Evolutionary conservation across 1,140 invertebrate species (phyloP), one percentile per base, ranked within the genome.

Genomic region (Listronotus oregonensis): DNA sequence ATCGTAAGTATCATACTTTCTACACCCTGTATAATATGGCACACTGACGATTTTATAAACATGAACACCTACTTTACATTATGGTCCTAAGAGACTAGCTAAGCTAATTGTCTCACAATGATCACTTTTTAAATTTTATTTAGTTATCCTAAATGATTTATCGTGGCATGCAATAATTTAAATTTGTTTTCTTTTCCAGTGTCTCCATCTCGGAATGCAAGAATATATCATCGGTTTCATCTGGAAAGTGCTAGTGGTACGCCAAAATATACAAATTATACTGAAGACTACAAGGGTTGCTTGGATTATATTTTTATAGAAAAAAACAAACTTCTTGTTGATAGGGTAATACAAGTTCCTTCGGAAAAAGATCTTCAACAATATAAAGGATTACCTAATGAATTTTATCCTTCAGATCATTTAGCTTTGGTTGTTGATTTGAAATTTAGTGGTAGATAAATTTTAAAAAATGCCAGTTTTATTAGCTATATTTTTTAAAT

Each of bases 271-370:
- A 97, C 96, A 6, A 97, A 97, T 78, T 97, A 87, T 70, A 94
- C 93, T 0, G 81, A 79, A 1, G 85, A 85, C 0, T 97, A 97
- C 82, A 84, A 87, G 44, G 94, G 88, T 47, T 96, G 93, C 76
- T 80, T 98, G 12, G 96, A 98, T 81, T 97, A 97, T 72, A 96
- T 98, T 74, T 96, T 89, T 80, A 93, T 92, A 77, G 86, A 93
- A 71, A 84, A 79, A 31, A 80, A 87, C 57, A 77, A 82, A 47
- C 78, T 95, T 2, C 72, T 82, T 61, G 85, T 95, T 0, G 77
- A 80, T 27, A 85, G 88, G 78, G 83, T 91, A 1, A 80, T 97
- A 59, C 93, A 94, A 3, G 82, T 95, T 65, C 93, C 93, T 0
- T 85, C 82, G 27, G 81, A 88, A 55, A 89, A 93, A 70, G 89